Percentiles rank a stretch among this genome's conserved stretches.
phyloP scores from a whole-genome alignment of 2,888 invertebrate genomes.

The Norana najaformis region DNA sequence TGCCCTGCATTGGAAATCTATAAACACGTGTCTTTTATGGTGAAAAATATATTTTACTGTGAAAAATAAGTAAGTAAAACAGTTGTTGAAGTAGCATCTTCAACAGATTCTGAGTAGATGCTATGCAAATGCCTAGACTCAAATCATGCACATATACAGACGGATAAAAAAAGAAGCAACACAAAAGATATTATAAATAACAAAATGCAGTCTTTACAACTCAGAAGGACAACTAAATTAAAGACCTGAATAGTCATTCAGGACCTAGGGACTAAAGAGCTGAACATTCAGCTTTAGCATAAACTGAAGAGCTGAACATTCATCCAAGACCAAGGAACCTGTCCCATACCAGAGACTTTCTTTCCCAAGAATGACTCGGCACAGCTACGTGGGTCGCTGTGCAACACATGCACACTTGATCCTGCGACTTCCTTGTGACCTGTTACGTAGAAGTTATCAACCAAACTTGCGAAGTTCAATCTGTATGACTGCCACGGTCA shows the following conservation, averaged over 20 bases:
- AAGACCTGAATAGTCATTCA: not conserved
- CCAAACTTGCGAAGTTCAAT: not conserved
- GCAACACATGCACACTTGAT: not conserved
- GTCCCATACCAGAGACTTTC: not conserved
- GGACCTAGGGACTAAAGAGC: not conserved
- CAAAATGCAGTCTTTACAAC: not conserved
- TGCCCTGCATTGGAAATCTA: constrained; percentile 72
- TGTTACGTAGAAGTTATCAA: not conserved
- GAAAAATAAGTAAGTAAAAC: not conserved
- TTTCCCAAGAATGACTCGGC: not conserved
- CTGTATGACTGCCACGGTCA: not conserved
- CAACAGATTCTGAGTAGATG: not conserved
- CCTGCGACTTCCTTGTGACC: not conserved
- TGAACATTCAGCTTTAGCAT: not conserved
- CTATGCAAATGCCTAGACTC: not conserved
- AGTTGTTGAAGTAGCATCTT: not conserved
- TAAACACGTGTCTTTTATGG: no score
- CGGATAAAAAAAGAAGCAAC: not conserved
- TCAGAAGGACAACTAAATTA: no score
- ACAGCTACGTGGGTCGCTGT: not conserved
- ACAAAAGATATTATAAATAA: not conserved
- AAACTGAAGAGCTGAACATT: not conserved
- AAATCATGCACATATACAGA: no score
- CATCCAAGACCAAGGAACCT: no score
- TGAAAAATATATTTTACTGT: constrained; percentile 25